Evolutionary conservation across 1,140 invertebrate species (phyloP).

Genomic region (Drosophila nigrodunni): DNA sequence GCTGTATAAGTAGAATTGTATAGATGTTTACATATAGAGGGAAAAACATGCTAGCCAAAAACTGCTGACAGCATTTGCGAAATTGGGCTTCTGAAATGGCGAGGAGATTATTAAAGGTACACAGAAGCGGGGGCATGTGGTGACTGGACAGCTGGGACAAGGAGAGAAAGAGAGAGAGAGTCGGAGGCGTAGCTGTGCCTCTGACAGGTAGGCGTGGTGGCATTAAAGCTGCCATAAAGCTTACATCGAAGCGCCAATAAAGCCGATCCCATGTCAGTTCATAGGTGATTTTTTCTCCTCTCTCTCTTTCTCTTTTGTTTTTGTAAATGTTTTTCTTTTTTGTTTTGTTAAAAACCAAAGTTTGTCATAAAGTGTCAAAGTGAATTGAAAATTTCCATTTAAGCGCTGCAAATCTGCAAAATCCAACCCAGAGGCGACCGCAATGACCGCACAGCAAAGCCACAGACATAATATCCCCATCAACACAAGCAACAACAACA

Average conservation of each 20-base stretch:
- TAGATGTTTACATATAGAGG: conserved; percentile 9
- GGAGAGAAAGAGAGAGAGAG: neutral
- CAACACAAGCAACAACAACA: conserved; percentile 24
- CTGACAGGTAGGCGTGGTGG: conserved; percentile 67
- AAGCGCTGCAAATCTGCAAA: conserved; percentile 72
- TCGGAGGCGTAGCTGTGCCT: conserved; percentile 33
- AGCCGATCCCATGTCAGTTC: conserved; percentile 21
- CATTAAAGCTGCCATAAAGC: conserved; percentile 60
- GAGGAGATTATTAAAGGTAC: conserved; percentile 7
- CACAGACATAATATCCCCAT: conserved; percentile 42
- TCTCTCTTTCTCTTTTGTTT: conserved; percentile 12
- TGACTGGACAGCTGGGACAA: neutral
- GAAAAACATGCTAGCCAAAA: conserved; percentile 54
- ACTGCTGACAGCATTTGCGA: conserved; percentile 77
- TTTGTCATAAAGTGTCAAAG: conserved; percentile 82
- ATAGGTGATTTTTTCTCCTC: conserved; percentile 25
- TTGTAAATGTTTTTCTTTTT: conserved; percentile 2
- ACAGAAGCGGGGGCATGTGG: neutral
- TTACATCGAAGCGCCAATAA: conserved; percentile 47
- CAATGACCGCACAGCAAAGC: conserved; percentile 64
- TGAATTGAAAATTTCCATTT: conserved; percentile 80
- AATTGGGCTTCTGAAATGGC: conserved; percentile 55
- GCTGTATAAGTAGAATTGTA: conserved; percentile 21
- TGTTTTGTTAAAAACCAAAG: conserved; percentile 61
- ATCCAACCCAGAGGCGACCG: conserved; percentile 43